Percentiles rank a stretch among this genome's conserved stretches.
Evolutionary conservation across 2,113 vertebrate species (phyloP).

Genomic region (Anoura caudifer): DNA sequence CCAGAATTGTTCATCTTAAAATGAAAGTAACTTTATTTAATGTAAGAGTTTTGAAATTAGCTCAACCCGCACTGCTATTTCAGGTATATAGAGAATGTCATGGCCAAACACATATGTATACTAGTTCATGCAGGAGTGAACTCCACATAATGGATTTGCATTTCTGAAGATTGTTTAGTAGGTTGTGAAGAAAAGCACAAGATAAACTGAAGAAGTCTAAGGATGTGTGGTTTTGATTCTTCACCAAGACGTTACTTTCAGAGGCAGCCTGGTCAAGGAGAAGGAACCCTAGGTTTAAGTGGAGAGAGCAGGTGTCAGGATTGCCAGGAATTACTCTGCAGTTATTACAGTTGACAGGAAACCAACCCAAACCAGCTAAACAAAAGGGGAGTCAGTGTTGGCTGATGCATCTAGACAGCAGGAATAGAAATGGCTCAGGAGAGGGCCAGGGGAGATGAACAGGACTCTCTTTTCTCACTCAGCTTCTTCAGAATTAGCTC

Average conservation of each 20-base stretch:
- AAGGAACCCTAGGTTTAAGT: background rate
- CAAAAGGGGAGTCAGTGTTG: background rate
- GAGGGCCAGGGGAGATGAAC: background rate
- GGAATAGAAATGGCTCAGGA: background rate
- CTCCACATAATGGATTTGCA: background rate
- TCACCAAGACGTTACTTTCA: background rate
- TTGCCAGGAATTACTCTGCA: background rate
- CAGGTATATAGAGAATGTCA: background rate
- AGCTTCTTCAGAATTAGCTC: background rate
- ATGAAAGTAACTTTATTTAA: slow-evolving; percentile 25
- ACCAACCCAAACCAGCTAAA: background rate
- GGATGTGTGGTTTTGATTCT: background rate
- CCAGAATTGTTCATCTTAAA: background rate
- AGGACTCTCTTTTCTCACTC: background rate
- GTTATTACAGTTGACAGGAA: background rate
- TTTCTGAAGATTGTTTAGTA: background rate
- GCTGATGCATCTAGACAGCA: background rate
- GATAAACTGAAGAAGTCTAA: background rate
- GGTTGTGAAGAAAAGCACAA: background rate
- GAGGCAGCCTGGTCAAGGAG: background rate
- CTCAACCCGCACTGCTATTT: background rate
- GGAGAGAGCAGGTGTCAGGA: background rate
- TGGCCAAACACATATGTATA: background rate
- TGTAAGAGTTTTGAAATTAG: background rate
- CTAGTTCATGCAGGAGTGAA: background rate